Evolutionary conservation across 2,888 invertebrate genomes (phyloP).

Genomic region (Oxyteleia sp.): DNA sequence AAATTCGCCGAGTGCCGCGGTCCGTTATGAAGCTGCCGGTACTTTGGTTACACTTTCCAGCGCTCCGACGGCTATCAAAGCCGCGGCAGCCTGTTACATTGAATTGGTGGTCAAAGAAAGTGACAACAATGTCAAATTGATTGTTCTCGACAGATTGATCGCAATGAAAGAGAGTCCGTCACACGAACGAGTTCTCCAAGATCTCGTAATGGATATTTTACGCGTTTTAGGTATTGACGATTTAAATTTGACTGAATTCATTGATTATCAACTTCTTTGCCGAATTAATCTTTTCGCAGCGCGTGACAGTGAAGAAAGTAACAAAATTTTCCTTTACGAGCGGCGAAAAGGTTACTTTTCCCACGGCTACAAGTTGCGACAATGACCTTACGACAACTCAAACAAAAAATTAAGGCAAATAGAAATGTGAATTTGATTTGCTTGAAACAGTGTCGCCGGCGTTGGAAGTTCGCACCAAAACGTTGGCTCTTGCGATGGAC

Average conservation of each 20-base stretch:
- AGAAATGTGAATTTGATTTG: too few species aligned
- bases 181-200: slow-evolving; percentile 95
- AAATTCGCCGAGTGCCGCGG: slow-evolving; percentile 98
- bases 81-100: slow-evolving; percentile 99
- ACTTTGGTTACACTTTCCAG: slow-evolving; percentile 98
- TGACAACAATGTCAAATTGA: slow-evolving; percentile 99
- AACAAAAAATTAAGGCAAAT: too few species aligned
- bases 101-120: slow-evolving; percentile 99
- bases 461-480: slow-evolving; percentile 97
- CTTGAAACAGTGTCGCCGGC: slow-evolving; percentile 90
- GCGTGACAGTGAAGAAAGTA: too few species aligned
- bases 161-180: slow-evolving; percentile 94
- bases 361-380: too few species aligned
- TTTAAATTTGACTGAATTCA: too few species aligned
- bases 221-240: slow-evolving; percentile 94
- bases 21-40: slow-evolving; percentile 99
- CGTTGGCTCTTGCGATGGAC: slow-evolving; percentile 94
- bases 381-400: too few species aligned
- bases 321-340: too few species aligned
- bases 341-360: too few species aligned
- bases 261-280: too few species aligned
- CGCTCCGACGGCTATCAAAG: slow-evolving; percentile 99
- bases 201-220: slow-evolving; percentile 98
- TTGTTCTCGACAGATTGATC: slow-evolving; percentile 97
- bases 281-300: too few species aligned